Evolutionary conservation across 1,140 invertebrate genomes (phyloP).

Genomic region (Brachionus koreanus): DNA sequence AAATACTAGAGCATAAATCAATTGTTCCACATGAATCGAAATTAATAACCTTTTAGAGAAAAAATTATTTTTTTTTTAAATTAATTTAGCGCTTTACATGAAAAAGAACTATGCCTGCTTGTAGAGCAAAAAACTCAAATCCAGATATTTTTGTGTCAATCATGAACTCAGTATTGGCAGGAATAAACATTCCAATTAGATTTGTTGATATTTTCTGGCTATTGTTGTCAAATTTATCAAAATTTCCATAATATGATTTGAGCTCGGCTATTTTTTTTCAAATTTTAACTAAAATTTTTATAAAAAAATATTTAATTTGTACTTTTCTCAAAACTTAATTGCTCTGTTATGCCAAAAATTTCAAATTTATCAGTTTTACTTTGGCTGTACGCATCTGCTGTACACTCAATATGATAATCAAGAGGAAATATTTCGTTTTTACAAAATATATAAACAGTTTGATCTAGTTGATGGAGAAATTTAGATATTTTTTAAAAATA

Average conservation of each 20-base stretch:
- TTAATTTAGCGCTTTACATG: not conserved
- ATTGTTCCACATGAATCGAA: not conserved
- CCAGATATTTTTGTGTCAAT: not conserved
- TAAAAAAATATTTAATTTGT: not conserved
- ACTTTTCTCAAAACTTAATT: not conserved
- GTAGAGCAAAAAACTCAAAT: not conserved
- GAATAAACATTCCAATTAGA: not conserved
- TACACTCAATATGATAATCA: not conserved
- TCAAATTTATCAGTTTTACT: not conserved
- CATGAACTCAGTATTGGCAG: not conserved
- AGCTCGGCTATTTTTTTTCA: not conserved
- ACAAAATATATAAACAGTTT: not conserved
- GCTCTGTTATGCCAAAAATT: not conserved
- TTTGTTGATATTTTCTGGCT: not conserved
- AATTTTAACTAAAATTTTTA: no score
- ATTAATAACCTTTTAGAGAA: not conserved
- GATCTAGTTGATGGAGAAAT: not conserved
- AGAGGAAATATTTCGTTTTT: not conserved
- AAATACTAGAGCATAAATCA: not conserved
- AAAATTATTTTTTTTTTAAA: not conserved
- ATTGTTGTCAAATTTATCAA: not conserved
- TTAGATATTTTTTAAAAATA: not conserved
- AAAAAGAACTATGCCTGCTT: not conserved
- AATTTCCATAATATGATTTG: not conserved
- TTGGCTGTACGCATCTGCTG: not conserved